phyloP scores from a whole-genome alignment of 2,797 vertebrate genomes.

The Falco concolor region DNA sequence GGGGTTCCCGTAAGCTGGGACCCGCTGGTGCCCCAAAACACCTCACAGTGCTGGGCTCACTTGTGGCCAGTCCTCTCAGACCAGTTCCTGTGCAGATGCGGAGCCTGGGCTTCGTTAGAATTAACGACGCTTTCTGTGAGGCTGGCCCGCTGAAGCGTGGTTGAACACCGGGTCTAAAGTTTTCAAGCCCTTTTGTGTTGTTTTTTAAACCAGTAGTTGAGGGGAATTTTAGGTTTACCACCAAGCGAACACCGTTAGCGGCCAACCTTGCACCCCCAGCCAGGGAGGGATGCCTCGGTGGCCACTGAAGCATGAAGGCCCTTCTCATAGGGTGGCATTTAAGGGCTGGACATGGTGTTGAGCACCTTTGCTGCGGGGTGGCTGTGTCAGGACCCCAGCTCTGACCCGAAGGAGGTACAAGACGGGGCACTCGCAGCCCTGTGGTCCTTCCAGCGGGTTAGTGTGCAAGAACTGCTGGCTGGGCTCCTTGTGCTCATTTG shows the following conservation, averaged over 20 bases:
- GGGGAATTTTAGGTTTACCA: not conserved
- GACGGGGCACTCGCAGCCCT: not conserved
- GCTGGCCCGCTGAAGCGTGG: not conserved
- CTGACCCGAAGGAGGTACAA: not conserved
- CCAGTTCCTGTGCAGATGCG: not conserved
- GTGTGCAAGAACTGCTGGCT: not conserved
- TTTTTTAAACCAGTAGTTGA: not conserved
- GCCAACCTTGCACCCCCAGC: not conserved
- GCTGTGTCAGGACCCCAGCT: not conserved
- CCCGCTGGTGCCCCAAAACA: not conserved
- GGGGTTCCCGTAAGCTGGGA: not conserved
- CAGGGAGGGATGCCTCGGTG: not conserved
- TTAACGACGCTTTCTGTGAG: not conserved
- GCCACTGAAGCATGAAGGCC: fast-evolving
- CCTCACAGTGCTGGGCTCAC: not conserved
- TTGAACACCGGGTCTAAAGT: not conserved
- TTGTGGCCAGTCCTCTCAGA: fast-evolving
- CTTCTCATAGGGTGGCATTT: fast-evolving
- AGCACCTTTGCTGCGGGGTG: not conserved
- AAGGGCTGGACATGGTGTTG: not conserved
- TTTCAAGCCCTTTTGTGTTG: not conserved
- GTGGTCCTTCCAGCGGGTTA: not conserved
- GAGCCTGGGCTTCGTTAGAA: not conserved
- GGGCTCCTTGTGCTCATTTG: not conserved
- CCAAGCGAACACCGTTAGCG: fast-evolving